A percentile compares a stretch with the other conserved stretches of the same genome.
Evolutionary conservation across 2,888 invertebrate genomes (phyloP).

Genomic region (Agapetus fuscipes): DNA sequence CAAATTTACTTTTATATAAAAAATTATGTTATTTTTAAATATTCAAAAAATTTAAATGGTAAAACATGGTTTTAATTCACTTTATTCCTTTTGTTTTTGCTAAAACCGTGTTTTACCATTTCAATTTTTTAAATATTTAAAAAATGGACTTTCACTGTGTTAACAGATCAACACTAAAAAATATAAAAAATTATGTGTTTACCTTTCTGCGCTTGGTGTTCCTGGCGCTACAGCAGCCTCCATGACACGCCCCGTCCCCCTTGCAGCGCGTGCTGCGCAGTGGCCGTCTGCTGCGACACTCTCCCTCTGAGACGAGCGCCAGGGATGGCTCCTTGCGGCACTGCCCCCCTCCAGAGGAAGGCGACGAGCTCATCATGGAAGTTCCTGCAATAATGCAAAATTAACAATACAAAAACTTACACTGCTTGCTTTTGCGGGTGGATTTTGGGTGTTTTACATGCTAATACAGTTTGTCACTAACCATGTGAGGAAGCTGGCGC

Average conservation of each 20-base stretch:
- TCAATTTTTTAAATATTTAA: background rate
- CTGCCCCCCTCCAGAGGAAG: constrained; percentile 51
- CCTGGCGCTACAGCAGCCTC: constrained; percentile 82
- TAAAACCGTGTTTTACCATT: no score
- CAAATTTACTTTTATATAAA: no score
- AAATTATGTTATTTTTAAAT: no score
- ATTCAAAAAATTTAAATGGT: no score
- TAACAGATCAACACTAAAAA: background rate
- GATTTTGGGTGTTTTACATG: no score
- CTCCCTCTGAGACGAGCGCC: constrained; percentile 84
- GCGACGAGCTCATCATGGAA: constrained; percentile 15
- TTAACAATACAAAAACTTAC: constrained; percentile 3
- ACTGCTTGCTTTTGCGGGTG: background rate
- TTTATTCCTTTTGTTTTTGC: no score
- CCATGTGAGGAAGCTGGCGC: no score
- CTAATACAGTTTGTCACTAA: no score
- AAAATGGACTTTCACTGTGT: background rate
- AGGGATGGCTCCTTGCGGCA: constrained; percentile 85
- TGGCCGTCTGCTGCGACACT: constrained; percentile 83
- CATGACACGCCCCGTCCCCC: constrained; percentile 63
- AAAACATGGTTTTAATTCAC: no score
- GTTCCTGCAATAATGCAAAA: constrained; percentile 2
- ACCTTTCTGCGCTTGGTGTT: constrained; percentile 93
- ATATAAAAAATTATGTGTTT: constrained; percentile 16
- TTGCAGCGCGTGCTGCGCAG: constrained; percentile 85